Evolutionary conservation across 2,888 invertebrate genomes (phyloP), one percentile per base, ranked within the genome.

Genomic region (Noctua janthe): DNA sequence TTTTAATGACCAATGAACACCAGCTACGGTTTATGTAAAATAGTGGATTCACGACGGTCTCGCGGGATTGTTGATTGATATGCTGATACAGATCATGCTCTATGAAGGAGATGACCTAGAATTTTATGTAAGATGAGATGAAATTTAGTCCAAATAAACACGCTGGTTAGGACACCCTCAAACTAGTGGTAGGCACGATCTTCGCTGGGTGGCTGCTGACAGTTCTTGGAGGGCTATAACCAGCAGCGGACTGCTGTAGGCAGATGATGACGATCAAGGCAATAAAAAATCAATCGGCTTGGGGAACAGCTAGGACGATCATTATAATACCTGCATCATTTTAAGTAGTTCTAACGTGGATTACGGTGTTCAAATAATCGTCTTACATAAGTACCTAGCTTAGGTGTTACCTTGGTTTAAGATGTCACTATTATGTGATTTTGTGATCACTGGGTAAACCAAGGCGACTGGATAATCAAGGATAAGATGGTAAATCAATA

Each of bases 401-500:
- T 62, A 62, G 0, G 43, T 51, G 8, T 56, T 56, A 66, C 69
- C 62, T 81, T 66, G 43, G 56, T 71, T 78, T 56, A 7, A 71
- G 66, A 59, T 66, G 71, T 17, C 78, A 81, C 49, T 47, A 74
- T 49, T 77, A 43, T 59, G 35, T 62, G 51, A 47, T 54, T 29
- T 69, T 77, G n/a, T 77, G 20, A 76, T n/a, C 29, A 62, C 3
- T 69, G 72, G 20, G 69, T 78, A 84, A 84, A 73, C 54, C n/a
- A 59, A 78, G 67, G 20, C 10, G 43, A 72, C 35, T 62, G 47
- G 83, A 71, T 64, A 83, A 74, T 71, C 74, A 85, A 80, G 81
- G 81, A 81, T 64, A 83, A 80, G 74, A 80, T 85, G 49, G 20
- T 56, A 35, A 71, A 54, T 81, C 47, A 75, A 83, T 62, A 85